Evolutionary conservation across 2,888 invertebrate genomes (phyloP).

Genomic region (Ormyrus labotus): DNA sequence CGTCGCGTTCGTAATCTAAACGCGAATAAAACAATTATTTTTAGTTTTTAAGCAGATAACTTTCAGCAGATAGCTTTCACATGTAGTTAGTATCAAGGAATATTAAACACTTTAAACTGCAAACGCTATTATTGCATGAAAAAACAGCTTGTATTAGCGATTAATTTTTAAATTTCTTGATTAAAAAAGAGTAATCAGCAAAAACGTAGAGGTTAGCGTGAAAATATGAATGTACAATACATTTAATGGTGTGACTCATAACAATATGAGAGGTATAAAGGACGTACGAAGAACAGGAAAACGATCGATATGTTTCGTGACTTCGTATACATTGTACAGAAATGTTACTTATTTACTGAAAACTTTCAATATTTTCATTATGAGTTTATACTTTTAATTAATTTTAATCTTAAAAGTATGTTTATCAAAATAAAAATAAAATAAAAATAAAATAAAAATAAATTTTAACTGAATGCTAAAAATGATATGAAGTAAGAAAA

Average conservation of each 20-base stretch:
- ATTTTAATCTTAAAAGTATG: too few relatives aligned
- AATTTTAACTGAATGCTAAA: slow-evolving; percentile 6
- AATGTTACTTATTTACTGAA: slow-evolving; percentile 1
- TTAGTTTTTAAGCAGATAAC: not conserved
- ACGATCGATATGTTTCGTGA: slow-evolving; percentile 35
- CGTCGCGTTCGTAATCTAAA: too few relatives aligned
- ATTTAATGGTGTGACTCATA: slow-evolving; percentile 33
- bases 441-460: not conserved
- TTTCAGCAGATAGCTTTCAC: not conserved
- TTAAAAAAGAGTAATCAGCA: slow-evolving; percentile 2
- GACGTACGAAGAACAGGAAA: slow-evolving; percentile 23
- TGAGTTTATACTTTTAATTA: too few relatives aligned
- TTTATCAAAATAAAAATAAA: too few relatives aligned
- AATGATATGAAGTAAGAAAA: slow-evolving; percentile 1
- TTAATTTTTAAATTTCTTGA: not conserved
- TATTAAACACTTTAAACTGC: not conserved
- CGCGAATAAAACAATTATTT: too few relatives aligned
- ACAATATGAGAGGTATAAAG: slow-evolving; percentile 27
- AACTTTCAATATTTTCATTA: not conserved
- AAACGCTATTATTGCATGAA: slow-evolving; percentile 6
- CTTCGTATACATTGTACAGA: not conserved
- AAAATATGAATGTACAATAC: slow-evolving; percentile 8
- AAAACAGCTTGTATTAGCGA: not conserved
- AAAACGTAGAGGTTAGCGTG: slow-evolving; percentile 12
- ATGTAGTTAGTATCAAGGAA: not conserved